These are phyloP conservation scores for Lepidothrix coronata DNA, from an alignment of 2,113 vertebrate genomes.

Conservation along the genomic window DNA sequence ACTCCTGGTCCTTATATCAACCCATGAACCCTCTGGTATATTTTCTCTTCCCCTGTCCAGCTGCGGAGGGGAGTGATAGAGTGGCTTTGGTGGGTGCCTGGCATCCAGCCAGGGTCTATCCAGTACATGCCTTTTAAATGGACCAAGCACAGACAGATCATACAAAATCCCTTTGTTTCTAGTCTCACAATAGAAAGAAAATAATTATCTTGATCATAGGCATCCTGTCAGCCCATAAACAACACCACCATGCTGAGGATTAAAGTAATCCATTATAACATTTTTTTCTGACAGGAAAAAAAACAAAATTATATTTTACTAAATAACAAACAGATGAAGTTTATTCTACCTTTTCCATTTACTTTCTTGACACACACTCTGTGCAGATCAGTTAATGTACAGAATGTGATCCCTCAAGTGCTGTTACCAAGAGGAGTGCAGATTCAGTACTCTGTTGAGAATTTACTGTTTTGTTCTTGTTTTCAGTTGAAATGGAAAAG, in stretches of 20 bases:
- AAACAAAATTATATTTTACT: neutral
- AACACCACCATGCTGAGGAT: neutral
- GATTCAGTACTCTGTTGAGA: neutral
- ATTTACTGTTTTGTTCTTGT: neutral
- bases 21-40: neutral
- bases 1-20: neutral
- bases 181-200: neutral
- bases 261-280: neutral
- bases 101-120: neutral
- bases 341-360: neutral
- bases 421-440: neutral
- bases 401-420: neutral
- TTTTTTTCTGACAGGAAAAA: neutral
- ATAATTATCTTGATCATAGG: neutral
- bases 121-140: neutral
- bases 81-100: accelerated
- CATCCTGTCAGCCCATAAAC: neutral
- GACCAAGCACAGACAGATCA: neutral
- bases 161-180: neutral
- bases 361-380: neutral
- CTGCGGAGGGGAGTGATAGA: neutral
- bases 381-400: neutral
- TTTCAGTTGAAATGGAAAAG: neutral
- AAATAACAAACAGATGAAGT: neutral
- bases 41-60: neutral